Evolutionary conservation across 2,888 invertebrate genomes (phyloP).

Genomic region (Erebia ligea): DNA sequence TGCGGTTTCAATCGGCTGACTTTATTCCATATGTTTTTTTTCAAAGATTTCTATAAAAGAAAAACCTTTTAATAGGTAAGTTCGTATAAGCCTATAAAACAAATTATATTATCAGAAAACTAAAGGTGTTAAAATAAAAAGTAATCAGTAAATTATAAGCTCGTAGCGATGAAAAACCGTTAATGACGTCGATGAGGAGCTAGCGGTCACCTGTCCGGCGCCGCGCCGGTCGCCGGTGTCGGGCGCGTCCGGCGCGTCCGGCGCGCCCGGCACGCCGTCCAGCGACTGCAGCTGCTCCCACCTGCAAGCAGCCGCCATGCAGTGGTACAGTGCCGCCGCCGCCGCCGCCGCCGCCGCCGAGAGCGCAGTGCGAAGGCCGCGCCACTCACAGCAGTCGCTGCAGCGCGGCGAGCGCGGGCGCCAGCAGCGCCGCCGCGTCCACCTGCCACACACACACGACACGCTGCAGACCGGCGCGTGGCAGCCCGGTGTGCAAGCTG

Average conservation of each 20-base stretch:
- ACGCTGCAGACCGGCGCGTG: not conserved
- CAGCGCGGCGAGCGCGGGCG: not conserved
- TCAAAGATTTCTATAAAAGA: not conserved
- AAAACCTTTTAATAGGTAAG: not conserved
- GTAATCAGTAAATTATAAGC: too few species aligned
- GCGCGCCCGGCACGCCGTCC: not conserved
- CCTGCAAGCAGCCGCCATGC: not conserved
- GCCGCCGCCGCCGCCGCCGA: too few species aligned
- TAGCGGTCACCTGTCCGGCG: not conserved
- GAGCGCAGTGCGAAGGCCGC: not conserved
- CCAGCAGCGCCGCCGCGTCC: not conserved
- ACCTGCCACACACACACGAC: not conserved
- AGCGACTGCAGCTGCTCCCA: not conserved
- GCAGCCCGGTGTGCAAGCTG: not conserved
- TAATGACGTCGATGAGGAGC: too few species aligned
- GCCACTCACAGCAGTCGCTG: not conserved
- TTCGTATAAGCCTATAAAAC: too few species aligned
- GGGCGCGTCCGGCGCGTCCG: not conserved
- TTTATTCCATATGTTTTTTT: not conserved
- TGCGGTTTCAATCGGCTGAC: not conserved
- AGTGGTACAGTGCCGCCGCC: too few species aligned
- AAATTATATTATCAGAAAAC: too few species aligned
- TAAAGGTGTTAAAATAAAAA: too few species aligned
- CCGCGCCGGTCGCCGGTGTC: not conserved
- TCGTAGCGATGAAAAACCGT: too few species aligned